Evolutionary conservation across 2,797 vertebrate species (phyloP).

Genomic region (Thunnus albacares): DNA sequence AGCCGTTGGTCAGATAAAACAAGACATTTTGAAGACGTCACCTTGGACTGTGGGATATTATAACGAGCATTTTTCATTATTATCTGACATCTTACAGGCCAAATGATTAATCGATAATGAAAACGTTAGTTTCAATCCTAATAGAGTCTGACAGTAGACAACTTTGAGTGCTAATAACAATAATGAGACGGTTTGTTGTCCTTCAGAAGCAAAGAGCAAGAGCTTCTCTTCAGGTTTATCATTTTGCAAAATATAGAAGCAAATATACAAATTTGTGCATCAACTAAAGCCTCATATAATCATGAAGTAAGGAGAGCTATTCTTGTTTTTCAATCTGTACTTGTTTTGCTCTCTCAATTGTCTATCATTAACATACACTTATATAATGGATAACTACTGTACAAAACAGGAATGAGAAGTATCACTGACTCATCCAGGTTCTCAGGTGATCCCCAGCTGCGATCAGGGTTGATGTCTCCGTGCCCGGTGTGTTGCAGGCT

Average conservation of each 20-base stretch:
- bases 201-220: too few relatives aligned
- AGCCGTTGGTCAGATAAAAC: too few relatives aligned
- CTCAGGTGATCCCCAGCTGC: slow-evolving; percentile 79
- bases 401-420: not conserved
- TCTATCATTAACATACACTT: not conserved
- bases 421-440: slow-evolving; percentile 81
- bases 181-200: not conserved
- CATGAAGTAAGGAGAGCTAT: too few relatives aligned
- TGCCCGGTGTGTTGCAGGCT: slow-evolving; percentile 83
- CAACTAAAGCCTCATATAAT: too few relatives aligned
- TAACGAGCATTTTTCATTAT: too few relatives aligned
- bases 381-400: not conserved
- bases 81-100: too few relatives aligned
- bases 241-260: too few relatives aligned
- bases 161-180: not conserved
- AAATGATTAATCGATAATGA: too few relatives aligned
- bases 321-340: not conserved
- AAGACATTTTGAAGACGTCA: too few relatives aligned
- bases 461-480: slow-evolving; percentile 77
- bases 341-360: not conserved
- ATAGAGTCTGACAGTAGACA: not conserved
- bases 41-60: too few relatives aligned
- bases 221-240: not conserved
- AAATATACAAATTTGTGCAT: too few relatives aligned
- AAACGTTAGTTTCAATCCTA: too few relatives aligned